Evolutionary conservation across 2,113 vertebrate species (phyloP).

Genomic region (Myanophis thanlyinensis): DNA sequence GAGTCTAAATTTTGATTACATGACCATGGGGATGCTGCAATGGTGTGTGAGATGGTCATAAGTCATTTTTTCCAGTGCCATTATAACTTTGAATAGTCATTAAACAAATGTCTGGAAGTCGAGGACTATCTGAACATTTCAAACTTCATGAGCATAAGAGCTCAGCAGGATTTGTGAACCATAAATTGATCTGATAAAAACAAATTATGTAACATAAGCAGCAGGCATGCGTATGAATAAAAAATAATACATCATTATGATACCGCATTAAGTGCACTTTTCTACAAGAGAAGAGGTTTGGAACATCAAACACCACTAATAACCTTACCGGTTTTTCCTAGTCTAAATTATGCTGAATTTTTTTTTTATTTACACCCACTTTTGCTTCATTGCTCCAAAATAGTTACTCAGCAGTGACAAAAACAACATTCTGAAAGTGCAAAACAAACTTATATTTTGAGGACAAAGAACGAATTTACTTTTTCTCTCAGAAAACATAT

Average conservation of each 20-base stretch:
- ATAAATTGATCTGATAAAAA: background rate
- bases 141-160: background rate
- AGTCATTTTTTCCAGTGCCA: background rate
- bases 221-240: rapidly evolving
- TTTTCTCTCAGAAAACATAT: background rate
- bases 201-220: background rate
- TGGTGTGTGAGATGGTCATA: background rate
- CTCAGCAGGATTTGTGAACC: background rate
- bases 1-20: background rate
- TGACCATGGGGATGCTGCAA: background rate
- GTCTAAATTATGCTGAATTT: background rate
- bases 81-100: background rate
- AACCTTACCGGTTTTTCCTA: background rate
- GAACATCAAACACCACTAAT: background rate
- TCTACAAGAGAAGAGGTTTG: background rate
- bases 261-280: background rate
- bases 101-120: background rate
- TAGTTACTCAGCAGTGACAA: background rate
- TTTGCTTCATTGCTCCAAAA: conserved; percentile 19
- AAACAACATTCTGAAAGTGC: background rate
- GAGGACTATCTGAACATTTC: background rate
- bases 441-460: background rate
- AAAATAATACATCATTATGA: rapidly evolving
- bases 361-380: background rate
- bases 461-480: background rate